Conservation (phyloP, 2,888 invertebrate species). For the Troides aeacus region DNA sequence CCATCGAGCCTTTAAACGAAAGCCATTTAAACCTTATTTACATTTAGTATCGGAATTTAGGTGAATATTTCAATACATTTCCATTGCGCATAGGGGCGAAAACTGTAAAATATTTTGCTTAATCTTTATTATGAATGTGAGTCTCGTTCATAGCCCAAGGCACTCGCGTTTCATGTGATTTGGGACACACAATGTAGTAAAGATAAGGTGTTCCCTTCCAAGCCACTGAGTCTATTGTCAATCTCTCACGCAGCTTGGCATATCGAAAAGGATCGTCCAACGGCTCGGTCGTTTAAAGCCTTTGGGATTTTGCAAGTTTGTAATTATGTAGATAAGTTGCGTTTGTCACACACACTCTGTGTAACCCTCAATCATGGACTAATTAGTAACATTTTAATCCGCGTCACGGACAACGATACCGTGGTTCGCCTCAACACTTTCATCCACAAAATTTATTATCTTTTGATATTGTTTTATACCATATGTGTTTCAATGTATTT, state of each 20-base stretch:
- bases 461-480: neutral
- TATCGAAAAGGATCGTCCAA: slow-evolving; percentile 60
- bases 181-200: slow-evolving; percentile 74
- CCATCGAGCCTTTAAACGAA: slow-evolving; percentile 41
- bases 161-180: slow-evolving; percentile 72
- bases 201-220: slow-evolving; percentile 76
- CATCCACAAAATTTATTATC: neutral
- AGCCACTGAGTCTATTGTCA: slow-evolving; percentile 74
- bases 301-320: slow-evolving; percentile 31
- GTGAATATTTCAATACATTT: slow-evolving; percentile 24
- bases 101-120: slow-evolving; percentile 42
- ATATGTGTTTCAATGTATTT: neutral
- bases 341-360: slow-evolving; percentile 7
- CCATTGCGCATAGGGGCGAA: slow-evolving; percentile 31
- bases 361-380: neutral
- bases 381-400: neutral
- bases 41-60: slow-evolving; percentile 37
- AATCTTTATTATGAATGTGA: slow-evolving; percentile 70
- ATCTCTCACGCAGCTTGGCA: slow-evolving; percentile 68
- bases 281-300: slow-evolving; percentile 38
- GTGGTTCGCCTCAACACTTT: neutral
- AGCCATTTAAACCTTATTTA: slow-evolving; percentile 43
- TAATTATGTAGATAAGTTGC: slow-evolving; percentile 28
- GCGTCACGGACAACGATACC: neutral
- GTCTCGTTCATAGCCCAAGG: slow-evolving; percentile 64